phyloP scores from a whole-genome alignment of 2,888 invertebrate genomes.

The Linnaemya vulpina region DNA sequence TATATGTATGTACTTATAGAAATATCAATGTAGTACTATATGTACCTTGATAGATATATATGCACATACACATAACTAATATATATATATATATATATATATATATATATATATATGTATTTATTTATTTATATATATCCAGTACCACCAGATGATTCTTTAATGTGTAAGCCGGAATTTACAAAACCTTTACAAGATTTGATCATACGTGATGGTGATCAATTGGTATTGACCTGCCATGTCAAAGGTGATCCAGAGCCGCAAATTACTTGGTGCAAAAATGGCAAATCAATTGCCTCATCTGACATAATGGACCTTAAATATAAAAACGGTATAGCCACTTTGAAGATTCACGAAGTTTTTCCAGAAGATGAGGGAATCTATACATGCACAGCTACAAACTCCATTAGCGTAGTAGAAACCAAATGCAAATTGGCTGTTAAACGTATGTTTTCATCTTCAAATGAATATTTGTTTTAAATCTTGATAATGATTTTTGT shows the following conservation, averaged over 20 bases:
- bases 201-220: slow-evolving; percentile 93
- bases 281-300: slow-evolving; percentile 89
- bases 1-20: no score
- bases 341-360: slow-evolving; percentile 94
- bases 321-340: slow-evolving; percentile 95
- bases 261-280: slow-evolving; percentile 94
- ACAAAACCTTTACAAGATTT: slow-evolving; percentile 89
- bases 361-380: slow-evolving; percentile 97
- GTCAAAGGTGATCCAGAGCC: slow-evolving; percentile 97
- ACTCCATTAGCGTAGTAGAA: slow-evolving; percentile 93
- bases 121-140: no score
- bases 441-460: slow-evolving; percentile 87
- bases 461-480: not conserved
- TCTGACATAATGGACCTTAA: slow-evolving; percentile 95
- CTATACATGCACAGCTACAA: slow-evolving; percentile 95
- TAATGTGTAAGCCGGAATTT: slow-evolving; percentile 94
- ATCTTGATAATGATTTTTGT: not conserved
- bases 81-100: no score
- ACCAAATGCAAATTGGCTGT: slow-evolving; percentile 93
- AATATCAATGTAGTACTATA: no score
- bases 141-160: slow-evolving; percentile 94
- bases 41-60: no score
- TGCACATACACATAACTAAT: no score
- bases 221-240: slow-evolving; percentile 90
- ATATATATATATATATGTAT: no score